Evolutionary conservation across 1,140 invertebrate species (phyloP), one percentile per base, ranked within the genome.

Genomic region (Phocides pigmalion): DNA sequence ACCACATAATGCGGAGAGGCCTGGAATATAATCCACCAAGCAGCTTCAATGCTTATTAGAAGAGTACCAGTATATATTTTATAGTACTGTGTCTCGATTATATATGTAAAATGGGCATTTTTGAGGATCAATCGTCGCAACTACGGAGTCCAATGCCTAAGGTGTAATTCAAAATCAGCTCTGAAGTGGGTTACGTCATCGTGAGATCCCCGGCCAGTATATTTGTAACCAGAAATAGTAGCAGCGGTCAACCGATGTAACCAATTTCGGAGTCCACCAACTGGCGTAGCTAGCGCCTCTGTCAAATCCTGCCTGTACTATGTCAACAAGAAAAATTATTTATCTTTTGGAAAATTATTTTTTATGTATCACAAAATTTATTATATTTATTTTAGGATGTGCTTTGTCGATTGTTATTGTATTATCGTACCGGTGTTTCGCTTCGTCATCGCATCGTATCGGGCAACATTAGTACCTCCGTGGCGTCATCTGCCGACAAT

Each of bases 351-450:
- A 81, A 76, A 78, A 62, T 78, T 73, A 79, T 80, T 77, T 79
- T 32, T 75, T 79, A 81, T 82, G 61, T 82, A 84, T 84, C 80
- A 78, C 75, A 78, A 81, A 82, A 78, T 72, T 72, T 72, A 70
- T 61, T 75, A 73, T 79, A 77, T 83, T 83, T 78, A 80, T 72
- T 74, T 71, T 70, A 66, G 62, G 65, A 71, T 68, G 74, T 82
- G 76, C 72, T 76, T 74, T 72, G 67, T 76, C 65, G 39, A 64
- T 63, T 67, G 64, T 67, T 62, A 47, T 74, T 67, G 56, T 56
- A 49, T 44, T 72, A 74, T 71, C 65, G 77, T 85, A 79, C 81
- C 76, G 71, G 71, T 84, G 84, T 83, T 79, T 75, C 61, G 79
- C 74, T 81, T 85, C 63, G 59, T 46, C 41, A 32, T 32, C 28